Base-by-base conservation (phyloP, 1,140 invertebrate species). In the Temnothorax longispinosus region DNA sequence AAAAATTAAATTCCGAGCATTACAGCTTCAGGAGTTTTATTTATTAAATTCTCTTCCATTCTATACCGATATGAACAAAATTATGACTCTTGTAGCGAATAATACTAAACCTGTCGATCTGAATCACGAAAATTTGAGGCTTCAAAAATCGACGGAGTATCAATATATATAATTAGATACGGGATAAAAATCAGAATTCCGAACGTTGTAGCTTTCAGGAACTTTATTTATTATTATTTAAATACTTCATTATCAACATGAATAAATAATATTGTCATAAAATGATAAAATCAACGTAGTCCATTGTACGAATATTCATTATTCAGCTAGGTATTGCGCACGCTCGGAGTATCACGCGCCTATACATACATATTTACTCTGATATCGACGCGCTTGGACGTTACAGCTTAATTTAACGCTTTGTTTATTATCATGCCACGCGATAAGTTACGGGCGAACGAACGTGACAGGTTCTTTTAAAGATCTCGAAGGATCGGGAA, bases 301-400 rank as follows among this genome's bases (percentile, higher is more conserved):
- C 27, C 27, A 27, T 27, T 21, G 4, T 15, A 7, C 54, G 7
- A 21, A 21, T 56, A 56, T 56, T 7, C 18, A 21, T 27, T 27
- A 27, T 27, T 27, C 27, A 6, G 38, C 38, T 27, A 27, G 27
- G 18, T 7, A 2, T n/a, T n/a, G 38, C 38, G n/a, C n/a, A 67
- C 10, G n/a, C 15, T 3, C 18, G 18, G 27, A 27, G 27, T 1
- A 27, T 27, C 27, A 27, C 27, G 27, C 27, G 27, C 27, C 27
- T 27, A 27, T 27, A 27, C 1, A 27, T 1, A 27, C 18, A 11
- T 1, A 38, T 21, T 11, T 41, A 15, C 4, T 76, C 3, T n/a
- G 8, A 58, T 76, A 76, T 76, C 38, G 74, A 76, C 54, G 41
- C 21, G 50, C 3, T 71, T 71, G 44, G 44, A 71, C 52, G 11